A percentile compares a stretch with the other conserved stretches of the same genome.
Conservation (phyloP, 2,113 vertebrate genomes). For the Peromyscus polionotus region DNA sequence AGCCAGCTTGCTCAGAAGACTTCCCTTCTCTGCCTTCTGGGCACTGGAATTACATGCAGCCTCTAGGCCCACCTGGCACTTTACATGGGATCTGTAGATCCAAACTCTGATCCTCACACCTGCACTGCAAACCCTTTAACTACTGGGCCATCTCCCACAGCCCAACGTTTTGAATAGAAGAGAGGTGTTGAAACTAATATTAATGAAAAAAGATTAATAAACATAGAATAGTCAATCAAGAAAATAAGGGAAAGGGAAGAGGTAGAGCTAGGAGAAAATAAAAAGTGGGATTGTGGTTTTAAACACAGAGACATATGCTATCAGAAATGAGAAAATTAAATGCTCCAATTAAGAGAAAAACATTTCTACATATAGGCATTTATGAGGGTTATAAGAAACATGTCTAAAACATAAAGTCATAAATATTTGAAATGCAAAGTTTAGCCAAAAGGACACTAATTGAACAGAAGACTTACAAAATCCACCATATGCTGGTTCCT, state of each 20-base stretch:
- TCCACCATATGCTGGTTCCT: background rate
- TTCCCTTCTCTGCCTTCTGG: background rate
- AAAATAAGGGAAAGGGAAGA: background rate
- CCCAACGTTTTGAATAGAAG: background rate
- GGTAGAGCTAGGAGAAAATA: background rate
- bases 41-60: background rate
- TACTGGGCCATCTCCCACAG: background rate
- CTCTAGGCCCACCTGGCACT: too few relatives aligned
- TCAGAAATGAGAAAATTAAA: background rate
- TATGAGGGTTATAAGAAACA: background rate
- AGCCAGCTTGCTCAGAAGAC: background rate
- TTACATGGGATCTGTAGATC: background rate
- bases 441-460: background rate
- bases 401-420: background rate
- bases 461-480: background rate
- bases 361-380: background rate
- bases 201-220: constrained; percentile 4
- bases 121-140: background rate
- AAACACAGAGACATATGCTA: background rate
- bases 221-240: background rate
- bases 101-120: background rate
- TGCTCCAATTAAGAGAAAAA: background rate
- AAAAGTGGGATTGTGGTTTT: background rate
- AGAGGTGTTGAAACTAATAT: background rate
- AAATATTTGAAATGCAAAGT: background rate